These are phyloP conservation scores for Meliscaeva auricollis DNA, from an alignment of 2,888 invertebrate genomes.

Conservation along the genomic window DNA sequence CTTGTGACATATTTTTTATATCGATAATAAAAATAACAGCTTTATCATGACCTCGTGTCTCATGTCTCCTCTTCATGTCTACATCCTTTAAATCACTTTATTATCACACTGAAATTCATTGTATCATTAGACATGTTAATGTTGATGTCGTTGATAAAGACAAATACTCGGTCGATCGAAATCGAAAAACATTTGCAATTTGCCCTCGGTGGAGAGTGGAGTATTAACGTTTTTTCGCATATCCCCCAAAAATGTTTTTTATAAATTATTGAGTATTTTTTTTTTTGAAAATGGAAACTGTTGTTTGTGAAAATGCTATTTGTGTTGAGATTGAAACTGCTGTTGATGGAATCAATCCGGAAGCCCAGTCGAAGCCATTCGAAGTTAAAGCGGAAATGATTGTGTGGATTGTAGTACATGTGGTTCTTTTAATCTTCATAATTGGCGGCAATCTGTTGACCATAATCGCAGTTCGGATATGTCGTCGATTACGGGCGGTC, in stretches of 20 bases:
- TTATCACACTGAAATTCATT: conserved; percentile 28
- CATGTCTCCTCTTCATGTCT: neutral
- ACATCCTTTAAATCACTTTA: neutral
- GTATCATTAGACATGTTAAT: conserved; percentile 33
- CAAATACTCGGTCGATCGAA: conserved; percentile 39
- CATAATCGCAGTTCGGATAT: conserved; percentile 89
- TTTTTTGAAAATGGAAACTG: conserved; percentile 37
- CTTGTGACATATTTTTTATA: neutral
- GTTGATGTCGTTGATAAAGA: conserved; percentile 58
- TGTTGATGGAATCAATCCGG: conserved; percentile 38
- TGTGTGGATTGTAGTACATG: conserved; percentile 88
- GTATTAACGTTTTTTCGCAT: conserved; percentile 26
- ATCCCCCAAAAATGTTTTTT: neutral
- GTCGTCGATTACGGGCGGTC: conserved; percentile 88
- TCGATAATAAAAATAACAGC: neutral
- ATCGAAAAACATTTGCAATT: conserved; percentile 66
- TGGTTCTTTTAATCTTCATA: conserved; percentile 87
- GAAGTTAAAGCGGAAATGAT: conserved; percentile 76
- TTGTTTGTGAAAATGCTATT: conserved; percentile 35
- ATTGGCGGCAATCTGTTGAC: conserved; percentile 91
- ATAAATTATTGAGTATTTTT: neutral
- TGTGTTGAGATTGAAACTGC: conserved; percentile 47
- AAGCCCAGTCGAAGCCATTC: conserved; percentile 6
- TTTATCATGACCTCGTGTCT: conserved; percentile 3
- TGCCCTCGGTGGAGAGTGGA: conserved; percentile 45